Conservation (phyloP, 64 coral and sea anemone species). For the Stylophora pistillata region DNA sequence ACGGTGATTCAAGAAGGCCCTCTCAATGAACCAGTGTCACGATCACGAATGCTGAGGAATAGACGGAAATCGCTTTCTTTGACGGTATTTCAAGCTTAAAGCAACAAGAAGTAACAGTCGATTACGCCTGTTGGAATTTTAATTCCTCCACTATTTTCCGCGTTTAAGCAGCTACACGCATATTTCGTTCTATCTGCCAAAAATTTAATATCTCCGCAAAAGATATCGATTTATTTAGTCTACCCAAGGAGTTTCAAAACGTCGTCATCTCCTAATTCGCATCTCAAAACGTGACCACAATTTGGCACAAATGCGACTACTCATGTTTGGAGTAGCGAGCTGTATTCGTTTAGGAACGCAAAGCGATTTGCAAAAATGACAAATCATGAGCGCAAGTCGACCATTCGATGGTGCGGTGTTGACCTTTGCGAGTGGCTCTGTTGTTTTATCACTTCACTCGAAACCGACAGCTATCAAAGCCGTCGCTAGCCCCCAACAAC, state of each 20-base stretch:
- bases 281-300: neutral
- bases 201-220: slow-evolving; percentile 16
- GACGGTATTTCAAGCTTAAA: neutral
- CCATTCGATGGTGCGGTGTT: slow-evolving; percentile 38
- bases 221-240: slow-evolving; percentile 23
- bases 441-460: slow-evolving; percentile 73
- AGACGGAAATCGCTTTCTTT: slow-evolving; percentile 4
- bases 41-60: neutral
- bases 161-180: neutral
- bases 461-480: slow-evolving; percentile 57
- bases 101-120: neutral
- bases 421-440: slow-evolving; percentile 64
- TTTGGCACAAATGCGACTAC: neutral
- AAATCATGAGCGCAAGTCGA: slow-evolving; percentile 21
- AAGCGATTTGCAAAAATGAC: slow-evolving; percentile 36
- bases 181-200: neutral
- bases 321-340: slow-evolving; percentile 8
- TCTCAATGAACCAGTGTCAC: slow-evolving; percentile 12
- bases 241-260: neutral
- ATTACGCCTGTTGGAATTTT: slow-evolving; percentile 18
- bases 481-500: slow-evolving; percentile 1
- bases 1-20: neutral
- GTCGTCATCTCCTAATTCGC: neutral
- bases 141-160: neutral
- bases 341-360: neutral